A percentile compares a stretch with the other conserved stretches of the same genome.
These are phyloP conservation scores for Chinchilla lanigera DNA, from an alignment of 2,113 vertebrate species.

Conservation along the genomic window DNA sequence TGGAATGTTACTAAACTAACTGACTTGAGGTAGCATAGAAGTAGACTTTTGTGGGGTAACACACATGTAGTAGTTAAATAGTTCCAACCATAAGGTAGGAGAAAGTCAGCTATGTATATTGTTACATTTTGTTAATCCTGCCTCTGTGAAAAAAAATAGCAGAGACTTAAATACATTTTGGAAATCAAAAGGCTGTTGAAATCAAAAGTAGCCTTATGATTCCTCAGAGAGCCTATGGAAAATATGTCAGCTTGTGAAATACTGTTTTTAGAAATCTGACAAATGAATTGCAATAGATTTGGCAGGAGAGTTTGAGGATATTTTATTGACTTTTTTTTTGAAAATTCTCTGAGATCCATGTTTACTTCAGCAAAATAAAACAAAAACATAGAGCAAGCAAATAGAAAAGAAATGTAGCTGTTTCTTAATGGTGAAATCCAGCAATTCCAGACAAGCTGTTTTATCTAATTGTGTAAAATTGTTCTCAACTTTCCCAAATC, in stretches of 20 bases:
- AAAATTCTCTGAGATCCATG: constrained; percentile 33
- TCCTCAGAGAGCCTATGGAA: constrained; percentile 54
- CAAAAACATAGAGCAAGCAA: background rate
- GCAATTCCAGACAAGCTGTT: background rate
- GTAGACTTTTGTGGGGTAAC: constrained; percentile 1
- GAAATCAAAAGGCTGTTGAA: constrained; percentile 66
- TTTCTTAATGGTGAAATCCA: constrained; percentile 18
- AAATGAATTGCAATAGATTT: constrained; percentile 41
- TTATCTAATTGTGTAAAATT: background rate
- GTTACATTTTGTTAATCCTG: constrained; percentile 28
- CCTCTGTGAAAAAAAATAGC: background rate
- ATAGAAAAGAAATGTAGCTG: background rate
- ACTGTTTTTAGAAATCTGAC: constrained; percentile 47
- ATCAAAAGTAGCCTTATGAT: constrained; percentile 67
- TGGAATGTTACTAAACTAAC: background rate
- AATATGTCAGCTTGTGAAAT: constrained; percentile 54
- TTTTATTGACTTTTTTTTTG: constrained; percentile 18
- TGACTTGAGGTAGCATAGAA: background rate
- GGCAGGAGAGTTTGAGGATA: background rate
- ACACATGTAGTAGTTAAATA: background rate
- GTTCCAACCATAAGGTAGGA: background rate
- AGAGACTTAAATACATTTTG: constrained; percentile 58
- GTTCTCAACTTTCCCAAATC: background rate
- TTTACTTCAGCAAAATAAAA: constrained; percentile 33
- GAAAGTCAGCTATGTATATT: constrained; percentile 28